Evolutionary conservation across 2,797 vertebrate species (phyloP).

Genomic region (Epinephelus awoara): DNA sequence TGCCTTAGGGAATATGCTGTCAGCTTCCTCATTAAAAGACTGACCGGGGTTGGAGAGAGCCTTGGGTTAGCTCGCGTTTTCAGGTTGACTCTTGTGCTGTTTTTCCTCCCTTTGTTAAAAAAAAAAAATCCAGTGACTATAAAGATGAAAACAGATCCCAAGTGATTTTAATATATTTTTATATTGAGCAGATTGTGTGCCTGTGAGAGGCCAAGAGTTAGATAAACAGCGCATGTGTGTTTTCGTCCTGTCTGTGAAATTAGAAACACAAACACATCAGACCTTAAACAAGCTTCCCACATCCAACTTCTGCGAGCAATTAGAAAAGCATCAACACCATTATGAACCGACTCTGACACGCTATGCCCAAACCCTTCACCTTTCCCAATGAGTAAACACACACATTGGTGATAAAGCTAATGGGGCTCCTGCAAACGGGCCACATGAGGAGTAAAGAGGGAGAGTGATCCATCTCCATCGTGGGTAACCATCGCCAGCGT

Average conservation of each 20-base stretch:
- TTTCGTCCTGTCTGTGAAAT: slow-evolving; percentile 71
- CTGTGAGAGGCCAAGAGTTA: slow-evolving; percentile 33
- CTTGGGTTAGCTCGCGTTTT: slow-evolving; percentile 53
- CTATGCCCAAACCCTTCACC: slow-evolving; percentile 64
- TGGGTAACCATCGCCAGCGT: slow-evolving; percentile 43
- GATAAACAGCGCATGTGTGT: slow-evolving; percentile 50
- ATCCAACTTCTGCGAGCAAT: slow-evolving; percentile 79
- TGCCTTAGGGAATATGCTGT: slow-evolving; percentile 78
- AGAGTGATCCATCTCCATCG: slow-evolving; percentile 57
- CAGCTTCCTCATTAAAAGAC: slow-evolving; percentile 82
- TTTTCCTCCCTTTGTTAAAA: slow-evolving; percentile 24
- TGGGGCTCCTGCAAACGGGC: slow-evolving; percentile 44
- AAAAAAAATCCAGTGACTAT: background rate
- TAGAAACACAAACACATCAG: slow-evolving; percentile 76
- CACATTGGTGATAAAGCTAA: slow-evolving; percentile 63
- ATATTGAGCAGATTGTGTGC: slow-evolving; percentile 27
- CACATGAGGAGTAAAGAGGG: slow-evolving; percentile 37
- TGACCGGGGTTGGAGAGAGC: slow-evolving; percentile 71
- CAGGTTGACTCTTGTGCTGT: slow-evolving; percentile 23
- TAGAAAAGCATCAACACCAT: slow-evolving; percentile 75
- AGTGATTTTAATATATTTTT: background rate
- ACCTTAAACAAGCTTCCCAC: slow-evolving; percentile 78
- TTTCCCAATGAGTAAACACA: slow-evolving; percentile 59
- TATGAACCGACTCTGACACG: slow-evolving; percentile 68
- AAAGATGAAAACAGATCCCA: background rate